A percentile compares a stretch with the other conserved stretches of the same genome.
phyloP scores from a whole-genome alignment of 2,888 invertebrate species.

The Serripes groenlandicus region DNA sequence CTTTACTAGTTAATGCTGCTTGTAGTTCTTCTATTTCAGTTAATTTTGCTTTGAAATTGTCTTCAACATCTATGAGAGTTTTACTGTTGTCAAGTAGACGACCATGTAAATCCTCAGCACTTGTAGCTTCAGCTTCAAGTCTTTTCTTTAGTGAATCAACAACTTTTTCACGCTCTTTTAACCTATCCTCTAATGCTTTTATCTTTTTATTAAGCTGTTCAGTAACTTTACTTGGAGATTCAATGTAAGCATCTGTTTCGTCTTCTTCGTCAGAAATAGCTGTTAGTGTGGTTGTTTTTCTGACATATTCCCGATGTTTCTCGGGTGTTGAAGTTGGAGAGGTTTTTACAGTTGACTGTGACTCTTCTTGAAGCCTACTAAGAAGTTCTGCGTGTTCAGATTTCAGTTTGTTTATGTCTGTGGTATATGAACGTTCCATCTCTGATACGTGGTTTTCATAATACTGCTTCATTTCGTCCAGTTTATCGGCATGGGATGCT shows the following conservation, averaged over 20 bases:
- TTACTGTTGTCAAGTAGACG: constrained; percentile 61
- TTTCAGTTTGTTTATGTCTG: constrained; percentile 66
- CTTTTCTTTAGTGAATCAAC: constrained; percentile 70
- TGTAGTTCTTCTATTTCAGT: constrained; percentile 68
- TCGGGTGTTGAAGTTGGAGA: constrained; percentile 32
- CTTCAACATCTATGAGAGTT: constrained; percentile 62
- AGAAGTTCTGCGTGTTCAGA: constrained; percentile 58
- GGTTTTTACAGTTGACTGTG: constrained; percentile 22
- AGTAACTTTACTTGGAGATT: constrained; percentile 39
- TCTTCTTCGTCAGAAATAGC: constrained; percentile 72
- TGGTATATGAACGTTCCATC: constrained; percentile 68
- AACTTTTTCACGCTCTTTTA: constrained; percentile 66
- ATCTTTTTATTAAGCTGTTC: constrained; percentile 50
- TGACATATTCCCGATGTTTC: constrained; percentile 71
- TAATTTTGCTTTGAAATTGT: constrained; percentile 61
- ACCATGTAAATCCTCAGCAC: constrained; percentile 64
- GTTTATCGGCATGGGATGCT: constrained; percentile 68
- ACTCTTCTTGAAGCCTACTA: constrained; percentile 51
- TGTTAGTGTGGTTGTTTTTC: constrained; percentile 71
- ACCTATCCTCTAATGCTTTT: constrained; percentile 53
- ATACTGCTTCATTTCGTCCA: constrained; percentile 70
- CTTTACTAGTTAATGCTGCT: constrained; percentile 61
- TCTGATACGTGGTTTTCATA: constrained; percentile 73
- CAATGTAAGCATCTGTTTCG: constrained; percentile 9
- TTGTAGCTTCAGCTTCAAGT: constrained; percentile 66